Base-by-base conservation (phyloP, 1,140 invertebrate genomes). In the Nomia melanderi region DNA sequence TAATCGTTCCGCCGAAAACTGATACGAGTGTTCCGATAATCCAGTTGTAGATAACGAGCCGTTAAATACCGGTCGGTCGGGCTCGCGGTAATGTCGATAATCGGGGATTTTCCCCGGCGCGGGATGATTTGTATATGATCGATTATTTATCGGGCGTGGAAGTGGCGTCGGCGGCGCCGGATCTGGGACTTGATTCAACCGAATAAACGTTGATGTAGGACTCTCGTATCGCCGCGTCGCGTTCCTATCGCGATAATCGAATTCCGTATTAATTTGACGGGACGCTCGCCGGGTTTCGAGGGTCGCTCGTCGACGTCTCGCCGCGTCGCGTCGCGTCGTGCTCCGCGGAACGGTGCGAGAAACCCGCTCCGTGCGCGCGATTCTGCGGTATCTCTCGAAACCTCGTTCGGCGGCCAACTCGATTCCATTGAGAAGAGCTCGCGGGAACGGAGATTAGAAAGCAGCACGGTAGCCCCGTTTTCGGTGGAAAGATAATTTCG, bases 1-100 rank as follows among this genome's bases (percentile, higher is more conserved):
- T 25, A 14, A 7, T 20, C 53, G 31, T 31, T 47, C 20, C 57
- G n/a, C 3, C 47, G 72, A 36, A 57, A 75, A 75, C 64, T 44
- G 53, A 23, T 20, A 17, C 36, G 54, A 67, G n/a, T 75, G 44
- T 57, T 31, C 33, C 65, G 65, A 59, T 76, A 76, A 76, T 76
- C 73, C 54, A 69, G 64, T 69, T 76, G 65, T 76, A 76, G 69
- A 76, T 76, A 76, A 69, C 54, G 64, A 60, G 65, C 39, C 64
- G 54, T 76, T 76, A 69, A 76, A 76, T 69, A 44, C 57, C 39
- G 54, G 44, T 31, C 25, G n/a, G 39, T 59, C 25, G 65, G 29
- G n/a, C 33, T 50, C 41, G 41, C 39, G 73, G 73, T 75, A 76
- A 69, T 76, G 54, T 76, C 73, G 73, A 69, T 69, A 76, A 76